Base-by-base conservation (phyloP, 2,797 vertebrate species). In the Petrocephalus sullivani region DNA sequence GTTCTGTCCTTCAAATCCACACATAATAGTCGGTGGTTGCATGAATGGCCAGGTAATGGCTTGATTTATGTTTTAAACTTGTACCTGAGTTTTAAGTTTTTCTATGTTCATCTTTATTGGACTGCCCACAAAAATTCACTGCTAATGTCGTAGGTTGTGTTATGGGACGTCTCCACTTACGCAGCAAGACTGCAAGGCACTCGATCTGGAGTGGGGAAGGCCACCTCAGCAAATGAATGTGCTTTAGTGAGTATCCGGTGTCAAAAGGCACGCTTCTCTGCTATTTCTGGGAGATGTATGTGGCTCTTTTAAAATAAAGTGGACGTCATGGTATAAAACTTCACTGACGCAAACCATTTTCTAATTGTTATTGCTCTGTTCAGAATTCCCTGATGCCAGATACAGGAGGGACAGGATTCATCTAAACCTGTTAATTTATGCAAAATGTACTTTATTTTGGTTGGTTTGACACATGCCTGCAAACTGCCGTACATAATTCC, bases 11-110 rank as follows among this genome's bases (percentile, higher is more conserved):
- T 96, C 94, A 1, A 93, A 99, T 93, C 96, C 98, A 88, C 97
- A 97, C 91, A 95, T 99, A 92, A 97, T 99, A 88, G 97, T 95
- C 92, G 98, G 96, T 61, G 97, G 98, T 90, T 98, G 97, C 91
- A 92, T 94, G 7, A 97, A 97, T 83, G 98, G 98, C 90, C 97
- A 99, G 98, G 98, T 99, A 93, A 75, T 91, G 87, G 89, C 64
- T 90, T 7, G 53, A 21, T 90, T 84, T 87, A 54, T 51, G 12
- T 82, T 28, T 57, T 88, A 53, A 1, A 37, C 58, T 71, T 19
- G 3, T 19, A 75, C 41, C n/a, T 7, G n/a, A 49, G n/a, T 83
- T 83, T 3, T 8, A n/a, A n/a, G 5, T 87, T 37, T 49, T 9
- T 23, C 0, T 7, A 41, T 64, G 28, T 86, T 60, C 14, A 16